Base-by-base conservation (phyloP, 1,140 invertebrate species). In the Oppia nitens region DNA sequence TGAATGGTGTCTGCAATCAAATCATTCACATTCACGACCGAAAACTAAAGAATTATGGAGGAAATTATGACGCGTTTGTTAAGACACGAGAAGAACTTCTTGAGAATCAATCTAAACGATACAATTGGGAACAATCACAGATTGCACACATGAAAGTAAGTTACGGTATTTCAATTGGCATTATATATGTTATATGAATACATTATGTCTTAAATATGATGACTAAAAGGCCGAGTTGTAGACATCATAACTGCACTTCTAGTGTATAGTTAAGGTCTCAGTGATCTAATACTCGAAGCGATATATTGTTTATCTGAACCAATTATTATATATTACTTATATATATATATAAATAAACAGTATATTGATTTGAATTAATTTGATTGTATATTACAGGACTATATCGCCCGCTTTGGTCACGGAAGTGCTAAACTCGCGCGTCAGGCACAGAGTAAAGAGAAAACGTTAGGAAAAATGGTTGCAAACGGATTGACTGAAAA, bases 61-160 rank as follows among this genome's bases (percentile, higher is more conserved):
- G 83, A 67, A 85, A 97, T 73, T 99, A 98, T 70, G 95, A 99
- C 70, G 83, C 87, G 0, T 99, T 98, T 71, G 79, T 95, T 3
- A 79, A 83, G 62, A 96, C 92, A 2, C 76, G 93, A 59, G 77
- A 87, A 76, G 96, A 99, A 72, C 75, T 96, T 62, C 75, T 97
- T 56, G 95, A 98, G 72, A 98, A 98, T 74, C 95, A 99, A 74
- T 89, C 86, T 77, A 99, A 99, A 71, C 87, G 93, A 64, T 99
- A 98, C 71, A 92, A 97, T 66, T 98, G 94, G 95, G 94, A 99
- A 73, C 96, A 99, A 72, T 92, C 96, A 75, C 94, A 99, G 74
- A 98, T 99, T 55, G 78, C 90, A 60, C 88, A 98, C 68, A 99
- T 99, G 95, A 98, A 98, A 79, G 83, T 86, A 69, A 63, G 62